Evolutionary conservation across 2,888 invertebrate species (phyloP), one percentile per base, ranked within the genome.

Genomic region (Leptogaster cylindrica): DNA sequence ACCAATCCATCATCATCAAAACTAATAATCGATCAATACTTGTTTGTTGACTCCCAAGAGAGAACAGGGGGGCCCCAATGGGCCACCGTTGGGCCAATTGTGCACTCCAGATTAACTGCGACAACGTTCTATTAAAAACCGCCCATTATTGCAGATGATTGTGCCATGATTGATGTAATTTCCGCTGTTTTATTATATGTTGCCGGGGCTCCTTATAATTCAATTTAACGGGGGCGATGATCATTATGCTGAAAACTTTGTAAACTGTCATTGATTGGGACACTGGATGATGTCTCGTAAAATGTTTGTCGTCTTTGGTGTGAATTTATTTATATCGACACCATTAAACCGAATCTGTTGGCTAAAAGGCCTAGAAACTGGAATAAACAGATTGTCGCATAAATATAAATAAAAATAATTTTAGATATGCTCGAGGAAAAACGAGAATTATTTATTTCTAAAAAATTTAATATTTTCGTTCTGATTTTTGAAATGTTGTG

Each of bases 21-120:
- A 41, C 58, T 39, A 58, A 58, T 58, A 58, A 58, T 41, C 58
- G 58, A 58, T 58, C 58, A 58, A 58, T 58, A 58, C 58, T 39
- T 58, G 58, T 58, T 58, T 20, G 23, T 20, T 8, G 2, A 36
- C 6, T 12, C 25, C 25, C 36, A 5, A 6, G 18, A 52, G 4
- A 18, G 39, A 27, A 12, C 12, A 39, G 12, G 23, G 23, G 36
- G 25, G 23, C n/a, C 46, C n/a, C 23, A 12, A 14, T 12, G n/a
- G 1, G 58, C 25, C 31, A 58, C 58, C 36, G 27, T 58, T 12
- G 58, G 6, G 8, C 25, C 41, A 8, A 58, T 25, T 36, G 23
- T 39, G 58, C 39, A 36, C n/a, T 46, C n/a, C 16, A 27, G 58
- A 39, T 58, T 58, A 39, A 41, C 58, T 23, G 10, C 58, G 7